Base-by-base conservation (phyloP, 2,113 vertebrate genomes). In the Thalassarche chlororhynchos region DNA sequence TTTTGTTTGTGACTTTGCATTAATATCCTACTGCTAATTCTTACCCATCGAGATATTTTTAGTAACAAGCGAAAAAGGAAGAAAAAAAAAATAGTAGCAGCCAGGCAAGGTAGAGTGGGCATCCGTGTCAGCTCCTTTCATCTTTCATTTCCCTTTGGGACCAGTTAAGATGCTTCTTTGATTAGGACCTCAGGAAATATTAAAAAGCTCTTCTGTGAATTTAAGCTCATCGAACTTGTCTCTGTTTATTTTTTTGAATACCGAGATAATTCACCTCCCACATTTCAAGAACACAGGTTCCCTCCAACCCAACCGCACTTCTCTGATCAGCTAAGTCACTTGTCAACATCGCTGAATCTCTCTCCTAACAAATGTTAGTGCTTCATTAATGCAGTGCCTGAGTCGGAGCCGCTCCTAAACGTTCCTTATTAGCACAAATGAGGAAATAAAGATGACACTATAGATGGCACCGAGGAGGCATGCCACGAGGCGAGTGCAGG, bases 121-220 rank as follows among this genome's bases (percentile, higher is more conserved):
- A 93, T 97, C 97, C 79, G 26, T 97, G 97, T 98, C 97, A 97
- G 91, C 44, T 96, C 85, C 97, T 98, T 98, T 98, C 96, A 98
- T 98, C 98, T 97, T 88, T 84, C 91, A 81, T 95, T 96, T 98
- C 98, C 97, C 98, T 96, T 64, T 92, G 98, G 98, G 98, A 97
- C 97, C 93, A 97, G 98, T 98, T 98, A 98, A 97, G 97, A 98
- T 97, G 97, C 77, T 96, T 94, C 97, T 98, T 98, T 98, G 98
- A 98, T 98, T 98, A 98, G 96, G 97, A 98, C 95, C 98, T 98
- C 96, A 96, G 96, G 97, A 98, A 98, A 98, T 97, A 98, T 97
- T 98, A 97, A 98, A 98, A 97, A 97, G 98, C 96, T 96, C 97
- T 98, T 97, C 96, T 91, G 91, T 47, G 96, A 94, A 97, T 97